phyloP scores from a whole-genome alignment of 2,113 vertebrate genomes.

The Daboia siamensis region DNA sequence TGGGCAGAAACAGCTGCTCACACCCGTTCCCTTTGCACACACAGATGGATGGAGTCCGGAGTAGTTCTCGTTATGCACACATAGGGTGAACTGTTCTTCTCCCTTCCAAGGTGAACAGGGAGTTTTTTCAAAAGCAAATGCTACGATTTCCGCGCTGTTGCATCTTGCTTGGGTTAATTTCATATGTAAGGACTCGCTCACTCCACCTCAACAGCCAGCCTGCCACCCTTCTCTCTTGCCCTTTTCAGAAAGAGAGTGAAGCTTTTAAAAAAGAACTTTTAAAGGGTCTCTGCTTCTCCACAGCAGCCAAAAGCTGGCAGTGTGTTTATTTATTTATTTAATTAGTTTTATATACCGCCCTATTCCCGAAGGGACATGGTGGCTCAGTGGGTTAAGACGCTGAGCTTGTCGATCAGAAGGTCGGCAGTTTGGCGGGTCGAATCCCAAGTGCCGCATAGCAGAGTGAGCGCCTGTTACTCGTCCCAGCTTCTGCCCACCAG shows the following conservation, averaged over 20 bases:
- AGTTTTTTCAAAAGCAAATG: slow-evolving; percentile 77
- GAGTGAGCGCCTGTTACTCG: too few relatives aligned
- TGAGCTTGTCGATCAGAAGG: too few relatives aligned
- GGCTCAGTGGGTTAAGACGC: too few relatives aligned
- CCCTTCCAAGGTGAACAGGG: slow-evolving; percentile 74
- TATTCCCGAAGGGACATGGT: too few relatives aligned
- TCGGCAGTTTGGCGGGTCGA: too few relatives aligned
- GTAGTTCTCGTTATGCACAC: slow-evolving; percentile 53
- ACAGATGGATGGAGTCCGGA: slow-evolving; percentile 60
- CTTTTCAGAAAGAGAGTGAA: neutral
- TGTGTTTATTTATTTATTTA: too few relatives aligned
- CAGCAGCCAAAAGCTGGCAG: slow-evolving; percentile 58
- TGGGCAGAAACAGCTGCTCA: slow-evolving; percentile 55
- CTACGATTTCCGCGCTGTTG: slow-evolving; percentile 73
- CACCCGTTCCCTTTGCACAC: slow-evolving; percentile 60
- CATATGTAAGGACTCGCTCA: slow-evolving; percentile 44
- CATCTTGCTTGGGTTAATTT: slow-evolving; percentile 68
- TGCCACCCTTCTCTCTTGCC: slow-evolving; percentile 31
- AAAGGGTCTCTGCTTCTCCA: slow-evolving; percentile 56
- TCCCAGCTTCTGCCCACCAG: too few relatives aligned
- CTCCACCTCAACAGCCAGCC: neutral
- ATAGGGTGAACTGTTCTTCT: slow-evolving; percentile 63
- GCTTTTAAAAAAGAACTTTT: slow-evolving; percentile 58
- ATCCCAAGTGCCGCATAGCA: too few relatives aligned
- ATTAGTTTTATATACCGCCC: too few relatives aligned